Evolutionary conservation across 2,888 invertebrate genomes (phyloP), one percentile per base, ranked within the genome.

Genomic region (Drosophila yooni): DNA sequence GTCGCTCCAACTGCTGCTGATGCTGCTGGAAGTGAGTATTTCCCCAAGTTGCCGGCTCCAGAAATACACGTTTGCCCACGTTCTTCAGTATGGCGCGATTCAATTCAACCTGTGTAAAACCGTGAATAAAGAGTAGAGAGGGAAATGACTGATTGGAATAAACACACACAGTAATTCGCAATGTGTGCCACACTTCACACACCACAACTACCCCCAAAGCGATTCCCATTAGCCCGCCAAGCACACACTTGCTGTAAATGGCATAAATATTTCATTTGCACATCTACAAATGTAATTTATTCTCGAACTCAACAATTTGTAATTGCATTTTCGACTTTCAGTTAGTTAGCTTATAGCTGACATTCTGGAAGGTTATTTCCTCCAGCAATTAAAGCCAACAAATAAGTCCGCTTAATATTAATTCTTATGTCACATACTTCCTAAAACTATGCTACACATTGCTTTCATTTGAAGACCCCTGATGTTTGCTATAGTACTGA

Each of bases 61-160:
- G 57, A 34, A 79, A 63, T 59, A 85, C 83, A 92, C 97, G 95
- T 93, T 97, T 97, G 84, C 97, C 97, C 79, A 97, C 95, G 79
- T 95, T 95, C 91, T 96, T 95, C 87, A 97, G 93, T 91, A 96
- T 95, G 79, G 96, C 95, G 68, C 97, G 94, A 94, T 97, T 97
- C 83, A 95, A 95, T 88, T 95, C 95, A 68, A 95, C 95, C 94
- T 95, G 79, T 63, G 59, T 34, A 18, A 18, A 8, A 59, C 46
- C 70, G 38, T 50, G 27, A 53, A 50, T 64, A 77, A 60, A 71
- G 66, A 76, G 68, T 43, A 70, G 54, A 70, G 25, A 60, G 34
- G 43, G 18, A 64, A 76, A 75, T 70, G 40, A 70, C 40, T 43
- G 60, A 27, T 48, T 65, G 61, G 33, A 58, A 69, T 56, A 56